Base-by-base conservation (phyloP, 2,113 vertebrate genomes). In the Pterocles gutturalis region DNA sequence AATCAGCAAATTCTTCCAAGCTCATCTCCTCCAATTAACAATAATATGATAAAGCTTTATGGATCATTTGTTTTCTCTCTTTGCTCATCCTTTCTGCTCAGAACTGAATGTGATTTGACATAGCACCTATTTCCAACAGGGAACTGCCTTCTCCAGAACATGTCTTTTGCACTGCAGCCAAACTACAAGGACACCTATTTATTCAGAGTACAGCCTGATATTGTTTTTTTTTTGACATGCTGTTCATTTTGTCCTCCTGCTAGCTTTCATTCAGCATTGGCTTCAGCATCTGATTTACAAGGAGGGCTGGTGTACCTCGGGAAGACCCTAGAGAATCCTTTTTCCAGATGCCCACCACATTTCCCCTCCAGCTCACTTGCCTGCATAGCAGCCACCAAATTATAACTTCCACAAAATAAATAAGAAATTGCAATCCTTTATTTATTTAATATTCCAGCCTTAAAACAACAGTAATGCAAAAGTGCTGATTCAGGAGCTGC, bases 11-110 rank as follows among this genome's bases (percentile, higher is more conserved):
- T 34, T 72, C 43, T 82, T 38, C 60, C 60, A 67, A 83, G 51
- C 55, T 89, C n/a, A 49, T 64, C 36, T 91, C 48, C 61, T 94
- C 57, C 64, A 67, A 54, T 65, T 53, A 91, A 65, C 55, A 90
- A 58, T 29, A 90, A 54, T 66, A 90, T 34, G 41, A 73, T 49
- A 69, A 78, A 89, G 3, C 43, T 90, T 90, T 53, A 53, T 2
- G 5, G 51, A 81, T 88, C 14, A 14, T 85, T 93, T 89, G 34
- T 94, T 94, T 95, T 89, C 65, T 93, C 48, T 79, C 57, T 89
- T 89, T 83, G 46, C 46, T 93, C 61, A 77, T 67, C 65, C 33
- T 62, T 90, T 96, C 83, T 78, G 49, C 57, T 95, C 46, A 61
- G 71, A 90, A 67, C 25, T 91, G 69, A 82, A 73, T 28, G 36